Evolutionary conservation across 2,797 vertebrate genomes (phyloP).

Genomic region (Meriones psammophilus): DNA sequence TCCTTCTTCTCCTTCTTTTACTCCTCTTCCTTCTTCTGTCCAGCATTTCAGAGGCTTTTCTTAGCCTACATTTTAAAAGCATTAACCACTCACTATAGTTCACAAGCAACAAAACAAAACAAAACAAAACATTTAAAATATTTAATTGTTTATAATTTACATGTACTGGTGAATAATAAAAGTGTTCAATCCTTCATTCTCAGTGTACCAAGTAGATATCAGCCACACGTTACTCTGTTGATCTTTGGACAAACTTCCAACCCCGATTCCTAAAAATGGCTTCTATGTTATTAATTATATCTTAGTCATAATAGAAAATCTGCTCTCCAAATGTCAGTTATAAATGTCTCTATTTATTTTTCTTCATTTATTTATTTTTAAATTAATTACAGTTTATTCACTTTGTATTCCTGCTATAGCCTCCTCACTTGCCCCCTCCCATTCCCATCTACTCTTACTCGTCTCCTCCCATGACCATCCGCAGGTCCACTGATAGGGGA

Average conservation of each 20-base stretch:
- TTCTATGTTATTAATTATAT: background rate
- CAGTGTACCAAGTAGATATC: background rate
- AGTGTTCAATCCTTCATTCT: background rate
- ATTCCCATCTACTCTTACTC: too few relatives aligned
- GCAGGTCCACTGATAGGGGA: too few relatives aligned
- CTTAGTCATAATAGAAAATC: background rate
- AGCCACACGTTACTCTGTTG: background rate
- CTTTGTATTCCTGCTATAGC: too few relatives aligned
- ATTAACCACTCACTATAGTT: background rate
- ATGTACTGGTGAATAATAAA: background rate
- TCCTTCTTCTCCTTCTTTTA: too few relatives aligned
- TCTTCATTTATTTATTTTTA: too few relatives aligned
- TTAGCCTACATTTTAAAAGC: background rate
- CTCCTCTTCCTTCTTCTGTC: background rate
- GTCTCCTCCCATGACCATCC: too few relatives aligned
- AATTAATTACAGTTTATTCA: too few relatives aligned
- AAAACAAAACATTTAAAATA: background rate
- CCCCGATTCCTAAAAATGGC: background rate
- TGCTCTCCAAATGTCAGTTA: background rate
- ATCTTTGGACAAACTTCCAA: background rate
- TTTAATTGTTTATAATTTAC: background rate
- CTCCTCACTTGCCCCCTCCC: too few relatives aligned
- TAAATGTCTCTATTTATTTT: background rate
- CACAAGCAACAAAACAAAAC: background rate
- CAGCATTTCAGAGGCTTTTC: background rate